These are phyloP conservation scores for Micrastur ruficollis DNA, from an alignment of 2,797 vertebrate genomes.

Conservation along the genomic window DNA sequence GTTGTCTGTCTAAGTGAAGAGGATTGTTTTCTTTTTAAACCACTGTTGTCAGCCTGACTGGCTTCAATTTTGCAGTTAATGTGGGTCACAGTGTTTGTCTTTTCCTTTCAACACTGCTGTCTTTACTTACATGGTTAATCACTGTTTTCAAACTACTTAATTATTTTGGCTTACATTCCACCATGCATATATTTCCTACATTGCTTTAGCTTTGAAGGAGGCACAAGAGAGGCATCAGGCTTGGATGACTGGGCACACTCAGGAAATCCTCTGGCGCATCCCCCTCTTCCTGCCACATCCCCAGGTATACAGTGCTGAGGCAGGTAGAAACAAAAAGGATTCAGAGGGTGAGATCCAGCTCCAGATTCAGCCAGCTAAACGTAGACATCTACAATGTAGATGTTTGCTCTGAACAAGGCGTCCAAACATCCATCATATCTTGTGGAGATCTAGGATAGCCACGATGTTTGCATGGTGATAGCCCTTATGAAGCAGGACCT, in stretches of 20 bases:
- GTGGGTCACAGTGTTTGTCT: not conserved
- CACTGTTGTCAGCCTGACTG: not conserved
- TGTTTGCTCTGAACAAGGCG: not conserved
- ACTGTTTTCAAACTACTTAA: not conserved
- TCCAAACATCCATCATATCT: not conserved
- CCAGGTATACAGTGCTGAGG: not conserved
- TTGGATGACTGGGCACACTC: not conserved
- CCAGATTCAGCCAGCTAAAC: not conserved
- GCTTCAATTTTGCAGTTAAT: slow-evolving; percentile 28
- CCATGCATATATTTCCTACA: not conserved
- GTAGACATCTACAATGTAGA: not conserved
- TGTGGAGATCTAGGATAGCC: not conserved
- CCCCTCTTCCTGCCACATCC: not conserved
- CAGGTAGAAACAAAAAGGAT: not conserved
- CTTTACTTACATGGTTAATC: slow-evolving; percentile 25
- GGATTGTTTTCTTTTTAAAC: slow-evolving; percentile 22
- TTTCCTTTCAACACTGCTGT: not conserved
- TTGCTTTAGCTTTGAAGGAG: not conserved
- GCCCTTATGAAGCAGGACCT: not conserved
- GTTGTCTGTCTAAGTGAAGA: not conserved
- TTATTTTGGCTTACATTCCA: not conserved
- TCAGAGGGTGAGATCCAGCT: not conserved
- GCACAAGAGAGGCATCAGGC: not conserved
- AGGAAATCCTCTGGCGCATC: not conserved
- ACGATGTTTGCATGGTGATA: not conserved